phyloP scores from a whole-genome alignment of 2,797 vertebrate genomes.

The Tympanoctomys barrerae region DNA sequence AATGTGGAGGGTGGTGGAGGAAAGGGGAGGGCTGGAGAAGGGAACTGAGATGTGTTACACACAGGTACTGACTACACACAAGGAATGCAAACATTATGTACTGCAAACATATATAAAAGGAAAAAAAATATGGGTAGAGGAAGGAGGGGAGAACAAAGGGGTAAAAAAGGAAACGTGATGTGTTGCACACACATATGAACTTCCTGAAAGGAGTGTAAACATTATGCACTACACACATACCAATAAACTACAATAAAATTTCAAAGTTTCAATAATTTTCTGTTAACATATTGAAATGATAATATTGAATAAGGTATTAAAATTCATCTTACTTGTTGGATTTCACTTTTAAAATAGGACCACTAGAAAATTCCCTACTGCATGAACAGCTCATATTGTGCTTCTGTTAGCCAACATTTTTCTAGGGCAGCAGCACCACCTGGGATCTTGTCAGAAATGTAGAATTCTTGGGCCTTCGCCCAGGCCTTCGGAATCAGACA shows the following conservation, averaged over 20 bases:
- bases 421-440: neutral
- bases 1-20: neutral
- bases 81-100: no score
- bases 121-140: neutral
- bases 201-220: neutral
- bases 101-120: neutral
- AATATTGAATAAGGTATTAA: slow-evolving; percentile 11
- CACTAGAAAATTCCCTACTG: neutral
- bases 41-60: neutral
- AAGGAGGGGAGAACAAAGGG: neutral
- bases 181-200: neutral
- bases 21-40: neutral
- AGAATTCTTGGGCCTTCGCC: neutral
- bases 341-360: neutral
- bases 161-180: neutral
- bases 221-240: neutral
- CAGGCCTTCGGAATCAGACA: neutral
- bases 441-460: neutral
- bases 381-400: rapidly evolving
- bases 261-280: neutral
- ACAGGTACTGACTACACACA: neutral
- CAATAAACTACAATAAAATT: neutral
- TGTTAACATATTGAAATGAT: neutral
- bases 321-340: neutral
- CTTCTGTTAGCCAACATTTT: neutral